phyloP scores from a whole-genome alignment of 2,113 vertebrate species.

The Aythya baeri region DNA sequence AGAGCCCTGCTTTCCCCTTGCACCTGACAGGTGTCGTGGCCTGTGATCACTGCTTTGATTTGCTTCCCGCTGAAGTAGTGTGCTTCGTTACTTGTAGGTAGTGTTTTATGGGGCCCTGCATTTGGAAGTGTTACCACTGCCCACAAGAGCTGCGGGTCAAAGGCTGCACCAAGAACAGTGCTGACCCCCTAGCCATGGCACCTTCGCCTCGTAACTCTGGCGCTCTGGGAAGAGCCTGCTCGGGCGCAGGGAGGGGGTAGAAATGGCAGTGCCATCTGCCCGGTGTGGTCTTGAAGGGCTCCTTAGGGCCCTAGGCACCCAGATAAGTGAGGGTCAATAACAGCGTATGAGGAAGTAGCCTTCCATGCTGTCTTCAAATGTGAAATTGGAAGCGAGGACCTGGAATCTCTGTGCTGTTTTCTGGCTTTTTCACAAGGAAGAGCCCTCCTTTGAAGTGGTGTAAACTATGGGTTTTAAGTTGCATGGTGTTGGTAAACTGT shows the following conservation, averaged over 20 bases:
- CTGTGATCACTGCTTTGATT: not conserved
- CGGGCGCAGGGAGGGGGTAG: not conserved
- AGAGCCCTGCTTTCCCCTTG: not conserved
- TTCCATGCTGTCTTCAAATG: not conserved
- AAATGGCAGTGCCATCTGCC: not conserved
- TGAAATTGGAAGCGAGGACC: not conserved
- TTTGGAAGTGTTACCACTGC: rapidly evolving
- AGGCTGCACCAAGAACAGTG: not conserved
- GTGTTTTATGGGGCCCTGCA: not conserved
- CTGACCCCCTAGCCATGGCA: no score
- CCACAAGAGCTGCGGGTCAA: not conserved
- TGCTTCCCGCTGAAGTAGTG: not conserved
- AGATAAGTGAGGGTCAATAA: not conserved
- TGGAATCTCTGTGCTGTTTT: not conserved
- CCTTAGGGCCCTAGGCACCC: not conserved
- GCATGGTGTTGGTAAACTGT: not conserved
- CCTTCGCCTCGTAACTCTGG: not conserved
- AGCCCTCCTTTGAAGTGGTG: not conserved
- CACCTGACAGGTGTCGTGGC: not conserved
- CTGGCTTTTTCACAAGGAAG: not conserved
- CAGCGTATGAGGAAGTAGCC: not conserved
- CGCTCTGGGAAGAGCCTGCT: not conserved
- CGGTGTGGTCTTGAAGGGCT: not conserved
- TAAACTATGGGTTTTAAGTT: not conserved
- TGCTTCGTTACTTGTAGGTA: rapidly evolving